A percentile compares a stretch with the other conserved stretches of the same genome.
phyloP scores from a whole-genome alignment of 2,888 invertebrate genomes.

The Deroplatys truncata region DNA sequence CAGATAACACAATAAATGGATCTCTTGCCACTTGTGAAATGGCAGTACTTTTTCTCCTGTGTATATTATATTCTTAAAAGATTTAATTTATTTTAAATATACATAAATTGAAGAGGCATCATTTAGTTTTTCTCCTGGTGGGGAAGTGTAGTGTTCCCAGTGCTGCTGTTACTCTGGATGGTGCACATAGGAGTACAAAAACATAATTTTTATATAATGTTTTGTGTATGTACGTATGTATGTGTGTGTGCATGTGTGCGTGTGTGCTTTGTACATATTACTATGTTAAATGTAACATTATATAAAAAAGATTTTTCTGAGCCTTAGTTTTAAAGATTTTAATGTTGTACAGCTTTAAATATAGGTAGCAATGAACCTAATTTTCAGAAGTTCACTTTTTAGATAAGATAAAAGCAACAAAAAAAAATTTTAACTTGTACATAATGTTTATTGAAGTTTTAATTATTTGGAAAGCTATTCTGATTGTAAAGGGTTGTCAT shows the following conservation, averaged over 20 bases:
- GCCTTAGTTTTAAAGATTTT: constrained; percentile 1
- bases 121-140: neutral
- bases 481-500: constrained; percentile 14
- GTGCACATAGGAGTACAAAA: constrained; percentile 32
- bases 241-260: neutral
- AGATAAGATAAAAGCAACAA: neutral
- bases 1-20: neutral
- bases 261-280: constrained; percentile 15
- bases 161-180: constrained; percentile 10
- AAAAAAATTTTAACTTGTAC: constrained; percentile 25
- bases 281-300: constrained; percentile 16
- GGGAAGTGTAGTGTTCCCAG: neutral
- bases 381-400: constrained; percentile 17
- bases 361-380: constrained; percentile 7
- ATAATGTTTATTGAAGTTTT: constrained; percentile 21
- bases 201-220: constrained; percentile 38
- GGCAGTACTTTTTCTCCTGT: neutral
- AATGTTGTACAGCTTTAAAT: constrained; percentile 22
- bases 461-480: constrained; percentile 21
- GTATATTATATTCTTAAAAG: neutral
- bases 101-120: neutral
- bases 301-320: constrained; percentile 10
- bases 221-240: neutral
- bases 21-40: neutral
- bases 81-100: neutral